These are phyloP conservation scores for Erythrocercus mccallii DNA, from an alignment of 2,113 vertebrate species.

Conservation along the genomic window DNA sequence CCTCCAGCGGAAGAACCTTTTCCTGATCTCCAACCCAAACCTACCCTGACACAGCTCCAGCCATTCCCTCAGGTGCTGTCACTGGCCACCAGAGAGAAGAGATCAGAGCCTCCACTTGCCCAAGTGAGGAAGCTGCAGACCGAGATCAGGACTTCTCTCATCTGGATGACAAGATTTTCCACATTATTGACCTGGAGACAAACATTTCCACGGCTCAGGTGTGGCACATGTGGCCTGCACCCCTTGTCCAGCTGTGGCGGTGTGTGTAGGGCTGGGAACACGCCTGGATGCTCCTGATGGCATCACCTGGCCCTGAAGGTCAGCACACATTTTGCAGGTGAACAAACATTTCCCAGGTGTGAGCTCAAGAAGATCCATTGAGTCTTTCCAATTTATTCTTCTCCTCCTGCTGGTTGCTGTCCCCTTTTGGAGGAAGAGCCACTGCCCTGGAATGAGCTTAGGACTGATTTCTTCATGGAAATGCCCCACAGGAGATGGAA, in stretches of 20 bases:
- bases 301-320: background rate
- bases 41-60: background rate
- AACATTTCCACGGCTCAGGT: rapidly evolving
- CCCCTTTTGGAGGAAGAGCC: background rate
- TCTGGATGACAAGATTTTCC: background rate
- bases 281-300: background rate
- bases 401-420: background rate
- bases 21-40: background rate
- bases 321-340: background rate
- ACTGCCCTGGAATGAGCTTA: background rate
- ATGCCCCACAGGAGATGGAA: background rate
- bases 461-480: background rate
- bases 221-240: background rate
- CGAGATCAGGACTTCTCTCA: background rate
- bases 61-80: background rate
- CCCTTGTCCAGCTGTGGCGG: too few species aligned
- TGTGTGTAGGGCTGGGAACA: rapidly evolving
- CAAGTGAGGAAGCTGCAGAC: background rate
- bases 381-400: background rate
- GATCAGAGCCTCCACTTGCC: background rate
- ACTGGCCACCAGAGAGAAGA: background rate
- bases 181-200: background rate
- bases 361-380: rapidly evolving
- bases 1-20: background rate
- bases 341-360: background rate